These are phyloP conservation scores for Chelon auratus DNA, from an alignment of 2,797 vertebrate genomes.

Conservation along the genomic window DNA sequence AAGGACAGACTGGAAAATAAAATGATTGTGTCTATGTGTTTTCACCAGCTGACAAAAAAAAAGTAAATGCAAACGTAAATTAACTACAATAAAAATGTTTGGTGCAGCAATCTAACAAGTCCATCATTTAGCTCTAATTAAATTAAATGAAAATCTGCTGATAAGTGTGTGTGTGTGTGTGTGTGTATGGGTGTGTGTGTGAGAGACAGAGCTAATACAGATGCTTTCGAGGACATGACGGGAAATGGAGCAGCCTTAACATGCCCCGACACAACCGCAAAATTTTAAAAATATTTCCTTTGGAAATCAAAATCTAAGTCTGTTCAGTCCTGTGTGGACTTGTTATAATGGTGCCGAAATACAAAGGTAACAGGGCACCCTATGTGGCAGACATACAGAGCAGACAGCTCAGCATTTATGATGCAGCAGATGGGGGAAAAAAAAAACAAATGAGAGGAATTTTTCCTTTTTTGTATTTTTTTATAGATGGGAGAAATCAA, in stretches of 20 bases:
- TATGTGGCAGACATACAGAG: slow-evolving; percentile 8
- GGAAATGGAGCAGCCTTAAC: slow-evolving; percentile 62
- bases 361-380: slow-evolving; percentile 30
- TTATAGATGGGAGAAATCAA: too few species aligned
- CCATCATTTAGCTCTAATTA: background rate
- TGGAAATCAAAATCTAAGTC: slow-evolving; percentile 15
- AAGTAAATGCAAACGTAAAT: background rate
- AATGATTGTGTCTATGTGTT: background rate
- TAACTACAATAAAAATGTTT: background rate
- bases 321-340: slow-evolving; percentile 71
- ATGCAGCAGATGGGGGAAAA: background rate
- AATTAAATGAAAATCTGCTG: slow-evolving; percentile 13
- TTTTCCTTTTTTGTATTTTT: too few species aligned
- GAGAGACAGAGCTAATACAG: slow-evolving; percentile 25
- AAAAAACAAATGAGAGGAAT: background rate
- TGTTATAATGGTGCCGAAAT: slow-evolving; percentile 54
- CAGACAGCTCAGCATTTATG: slow-evolving; percentile 17
- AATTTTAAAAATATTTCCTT: slow-evolving; percentile 78
- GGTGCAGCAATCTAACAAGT: background rate
- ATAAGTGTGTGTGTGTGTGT: background rate
- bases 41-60: slow-evolving; percentile 8
- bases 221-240: slow-evolving; percentile 41
- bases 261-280: slow-evolving; percentile 74
- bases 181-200: slow-evolving; percentile 1
- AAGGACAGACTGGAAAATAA: slow-evolving; percentile 16